Evolutionary conservation across 1,140 invertebrate genomes (phyloP).

Genomic region (Penaeus japonicus): DNA sequence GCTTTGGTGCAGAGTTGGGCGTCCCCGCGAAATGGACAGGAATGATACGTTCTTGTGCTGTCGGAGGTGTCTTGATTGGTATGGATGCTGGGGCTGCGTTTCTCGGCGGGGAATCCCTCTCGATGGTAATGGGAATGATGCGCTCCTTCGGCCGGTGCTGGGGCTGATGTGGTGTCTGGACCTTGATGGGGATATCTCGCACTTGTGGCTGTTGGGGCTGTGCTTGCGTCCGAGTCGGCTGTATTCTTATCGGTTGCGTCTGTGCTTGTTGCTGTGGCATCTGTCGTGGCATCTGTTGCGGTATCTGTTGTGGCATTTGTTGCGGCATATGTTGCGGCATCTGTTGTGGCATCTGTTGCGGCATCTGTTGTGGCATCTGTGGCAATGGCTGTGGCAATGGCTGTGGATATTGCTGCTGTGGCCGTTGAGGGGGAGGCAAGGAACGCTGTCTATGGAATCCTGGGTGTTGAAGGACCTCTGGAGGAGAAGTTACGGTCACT

Average conservation of each 20-base stretch:
- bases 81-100: slow-evolving; percentile 3
- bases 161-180: slow-evolving; percentile 59
- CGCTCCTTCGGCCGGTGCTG: slow-evolving; percentile 55
- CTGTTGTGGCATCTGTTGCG: not conserved
- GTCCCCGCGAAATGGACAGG: slow-evolving; percentile 59
- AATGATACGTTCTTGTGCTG: slow-evolving; percentile 31
- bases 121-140: slow-evolving; percentile 59
- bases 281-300: not conserved
- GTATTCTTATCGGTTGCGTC: not conserved
- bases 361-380: not conserved
- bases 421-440: slow-evolving; percentile 56
- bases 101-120: slow-evolving; percentile 23
- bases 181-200: slow-evolving; percentile 24
- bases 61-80: slow-evolving; percentile 4
- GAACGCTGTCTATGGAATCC: slow-evolving; percentile 49
- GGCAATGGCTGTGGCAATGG: slow-evolving; percentile 3
- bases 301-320: not conserved
- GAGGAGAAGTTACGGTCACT: slow-evolving; percentile 23
- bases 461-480: slow-evolving; percentile 28
- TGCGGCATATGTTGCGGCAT: not conserved
- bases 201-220: slow-evolving; percentile 10
- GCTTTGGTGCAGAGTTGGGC: not conserved
- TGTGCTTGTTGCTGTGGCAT: too few species aligned
- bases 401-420: slow-evolving; percentile 40
- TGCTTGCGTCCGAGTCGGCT: not conserved